Percentiles rank a stretch among this genome's conserved stretches.
phyloP scores from a whole-genome alignment of 2,888 invertebrate genomes.

The Diadegma fenestrale region DNA sequence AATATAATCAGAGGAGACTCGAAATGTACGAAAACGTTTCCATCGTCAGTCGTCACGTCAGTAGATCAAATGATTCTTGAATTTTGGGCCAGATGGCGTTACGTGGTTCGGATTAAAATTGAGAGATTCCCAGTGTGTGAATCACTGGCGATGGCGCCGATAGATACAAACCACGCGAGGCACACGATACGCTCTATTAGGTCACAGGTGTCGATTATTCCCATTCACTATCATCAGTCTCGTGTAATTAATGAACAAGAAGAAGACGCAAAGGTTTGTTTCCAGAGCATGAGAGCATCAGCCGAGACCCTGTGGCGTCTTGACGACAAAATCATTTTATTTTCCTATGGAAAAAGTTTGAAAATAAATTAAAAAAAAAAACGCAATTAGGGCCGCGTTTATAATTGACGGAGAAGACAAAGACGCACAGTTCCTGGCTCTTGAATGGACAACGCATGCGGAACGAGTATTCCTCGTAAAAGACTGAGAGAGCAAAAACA shows the following conservation, averaged over 20 bases:
- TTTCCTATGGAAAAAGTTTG: too few species aligned
- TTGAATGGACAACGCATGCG: too few species aligned
- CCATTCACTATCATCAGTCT: conserved; percentile 39
- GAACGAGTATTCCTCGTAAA: conserved; percentile 30
- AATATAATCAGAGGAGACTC: not conserved
- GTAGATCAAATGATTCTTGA: not conserved
- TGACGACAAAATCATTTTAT: too few species aligned
- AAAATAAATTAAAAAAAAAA: too few species aligned
- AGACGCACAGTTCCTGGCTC: too few species aligned
- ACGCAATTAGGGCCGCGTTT: too few species aligned
- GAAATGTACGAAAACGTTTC: not conserved
- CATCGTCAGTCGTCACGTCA: not conserved
- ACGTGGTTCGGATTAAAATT: not conserved
- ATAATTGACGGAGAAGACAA: too few species aligned
- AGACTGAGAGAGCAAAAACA: conserved; percentile 3
- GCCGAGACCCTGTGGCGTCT: too few species aligned
- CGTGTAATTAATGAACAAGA: conserved; percentile 48
- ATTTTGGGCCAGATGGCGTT: conserved; percentile 7
- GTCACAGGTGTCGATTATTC: conserved; percentile 49
- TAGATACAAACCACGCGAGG: conserved; percentile 6
- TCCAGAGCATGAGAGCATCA: conserved; percentile 10
- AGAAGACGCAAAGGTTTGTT: conserved; percentile 29
- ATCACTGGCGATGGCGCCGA: conserved; percentile 1
- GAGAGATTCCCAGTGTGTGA: not conserved
- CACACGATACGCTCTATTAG: conserved; percentile 29